Conservation (phyloP, 2,888 invertebrate genomes). For the Apamea crenata region DNA sequence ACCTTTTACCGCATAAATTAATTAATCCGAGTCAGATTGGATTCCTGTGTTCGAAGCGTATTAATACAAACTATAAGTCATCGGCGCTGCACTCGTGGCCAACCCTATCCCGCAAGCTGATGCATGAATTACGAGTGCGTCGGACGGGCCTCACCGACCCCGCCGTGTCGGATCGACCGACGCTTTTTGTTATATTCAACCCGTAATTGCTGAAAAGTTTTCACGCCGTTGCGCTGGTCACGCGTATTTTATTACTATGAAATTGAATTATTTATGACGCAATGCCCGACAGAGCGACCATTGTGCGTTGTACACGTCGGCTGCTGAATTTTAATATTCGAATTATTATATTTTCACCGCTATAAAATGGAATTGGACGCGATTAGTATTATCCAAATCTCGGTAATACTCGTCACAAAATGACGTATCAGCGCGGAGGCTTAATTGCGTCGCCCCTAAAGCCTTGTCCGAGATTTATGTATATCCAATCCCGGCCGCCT, state of each 20-base stretch:
- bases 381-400: constrained; percentile 80
- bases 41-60: constrained; percentile 84
- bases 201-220: constrained; percentile 90
- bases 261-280: constrained; percentile 90
- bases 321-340: constrained; percentile 89
- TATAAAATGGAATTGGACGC: constrained; percentile 72
- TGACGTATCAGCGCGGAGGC: constrained; percentile 88
- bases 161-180: constrained; percentile 78
- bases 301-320: constrained; percentile 82
- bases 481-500: constrained; percentile 90
- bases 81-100: constrained; percentile 82
- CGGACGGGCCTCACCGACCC: constrained; percentile 77
- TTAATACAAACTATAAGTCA: constrained; percentile 89
- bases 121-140: constrained; percentile 85
- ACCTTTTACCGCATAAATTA: constrained; percentile 78
- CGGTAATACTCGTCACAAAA: constrained; percentile 82
- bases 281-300: constrained; percentile 82
- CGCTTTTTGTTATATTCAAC: constrained; percentile 89
- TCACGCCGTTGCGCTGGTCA: constrained; percentile 88
- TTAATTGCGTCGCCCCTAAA: constrained; percentile 89
- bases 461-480: constrained; percentile 89
- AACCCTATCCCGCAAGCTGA: constrained; percentile 88
- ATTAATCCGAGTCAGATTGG: constrained; percentile 83
- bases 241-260: constrained; percentile 90
- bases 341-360: constrained; percentile 82